Evolutionary conservation across 1,140 invertebrate species (phyloP), one percentile per base, ranked within the genome.

Genomic region (Neomicropteryx cornuta): DNA sequence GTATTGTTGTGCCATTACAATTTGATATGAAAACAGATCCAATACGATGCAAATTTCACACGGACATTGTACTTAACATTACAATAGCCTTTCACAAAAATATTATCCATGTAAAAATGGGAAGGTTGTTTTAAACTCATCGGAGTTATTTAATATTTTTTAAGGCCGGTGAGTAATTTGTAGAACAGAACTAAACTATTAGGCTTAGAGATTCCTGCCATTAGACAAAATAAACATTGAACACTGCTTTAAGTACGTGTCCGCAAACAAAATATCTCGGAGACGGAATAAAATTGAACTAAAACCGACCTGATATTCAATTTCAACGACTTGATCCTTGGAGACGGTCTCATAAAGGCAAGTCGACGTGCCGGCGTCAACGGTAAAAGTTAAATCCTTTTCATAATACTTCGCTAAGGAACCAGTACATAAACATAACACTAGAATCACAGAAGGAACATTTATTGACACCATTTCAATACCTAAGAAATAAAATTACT

Each of bases 271-370:
- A 27, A 21, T 18, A 36, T 18, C 2, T 42, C 51, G n/a, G 18
- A 11, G 18, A 2, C 23, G 19, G 22, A 36, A 4, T 14, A 13
- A 24, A 24, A 8, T 13, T 36, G 39, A 47, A 14, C 19, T 31
- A 28, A 42, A 23, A 14, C 43, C 41, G 37, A 81, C 81, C 70
- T 85, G 81, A 56, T 83, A 86, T 52, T 84, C 81, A 19, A 85
- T 60, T 49, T 85, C 81, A 36, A 83, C 71, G 3, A 65, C 59
- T 54, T 79, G 70, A n/a, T 71, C 67, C 16, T 57, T 50, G 43
- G 68, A 68, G 1, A 76, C 72, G 29, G 53, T 54, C 46, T 84
- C 75, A 53, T 70, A 85, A 47, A 83, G 80, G 49, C 83, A 86
- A 45, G 81, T 78, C 43, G 71, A 68, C 45, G 61, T 70, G 2